These are phyloP conservation scores for Bombus turneri DNA, from an alignment of 1,140 invertebrate species.

Conservation along the genomic window DNA sequence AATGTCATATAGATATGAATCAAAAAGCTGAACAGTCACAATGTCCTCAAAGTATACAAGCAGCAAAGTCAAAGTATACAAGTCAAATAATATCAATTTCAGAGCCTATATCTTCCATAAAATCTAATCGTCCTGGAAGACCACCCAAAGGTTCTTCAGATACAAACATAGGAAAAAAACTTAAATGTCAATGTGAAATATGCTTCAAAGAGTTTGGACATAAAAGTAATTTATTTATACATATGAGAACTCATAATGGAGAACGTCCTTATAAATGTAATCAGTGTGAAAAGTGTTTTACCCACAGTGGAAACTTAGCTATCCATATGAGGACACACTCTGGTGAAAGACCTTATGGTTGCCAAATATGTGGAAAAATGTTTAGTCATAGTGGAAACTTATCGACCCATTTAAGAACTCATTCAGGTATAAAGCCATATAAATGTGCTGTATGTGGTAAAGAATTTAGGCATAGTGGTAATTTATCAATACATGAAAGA, in stretches of 20 bases:
- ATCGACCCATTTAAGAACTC: slow-evolving; percentile 84
- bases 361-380: slow-evolving; percentile 84
- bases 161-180: slow-evolving; percentile 68
- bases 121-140: slow-evolving; percentile 72
- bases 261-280: slow-evolving; percentile 88
- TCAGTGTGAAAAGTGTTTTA: slow-evolving; percentile 88
- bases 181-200: slow-evolving; percentile 83
- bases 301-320: slow-evolving; percentile 85
- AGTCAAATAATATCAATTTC: slow-evolving; percentile 40
- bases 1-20: slow-evolving; percentile 36
- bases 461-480: slow-evolving; percentile 84
- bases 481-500: slow-evolving; percentile 82
- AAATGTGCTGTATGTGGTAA: slow-evolving; percentile 83
- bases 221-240: slow-evolving; percentile 83
- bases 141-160: slow-evolving; percentile 68
- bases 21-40: slow-evolving; percentile 44
- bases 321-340: slow-evolving; percentile 85
- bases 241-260: slow-evolving; percentile 85
- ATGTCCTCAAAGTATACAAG: slow-evolving; percentile 44
- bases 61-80: slow-evolving; percentile 30
- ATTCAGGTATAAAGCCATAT: slow-evolving; percentile 83
- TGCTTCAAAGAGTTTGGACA: slow-evolving; percentile 84
- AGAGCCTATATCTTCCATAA: slow-evolving; percentile 33
- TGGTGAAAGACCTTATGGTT: slow-evolving; percentile 85
- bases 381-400: slow-evolving; percentile 84